Evolutionary conservation across 1,140 invertebrate species (phyloP), one percentile per base, ranked within the genome.

Genomic region (Gryllus bimaculatus): DNA sequence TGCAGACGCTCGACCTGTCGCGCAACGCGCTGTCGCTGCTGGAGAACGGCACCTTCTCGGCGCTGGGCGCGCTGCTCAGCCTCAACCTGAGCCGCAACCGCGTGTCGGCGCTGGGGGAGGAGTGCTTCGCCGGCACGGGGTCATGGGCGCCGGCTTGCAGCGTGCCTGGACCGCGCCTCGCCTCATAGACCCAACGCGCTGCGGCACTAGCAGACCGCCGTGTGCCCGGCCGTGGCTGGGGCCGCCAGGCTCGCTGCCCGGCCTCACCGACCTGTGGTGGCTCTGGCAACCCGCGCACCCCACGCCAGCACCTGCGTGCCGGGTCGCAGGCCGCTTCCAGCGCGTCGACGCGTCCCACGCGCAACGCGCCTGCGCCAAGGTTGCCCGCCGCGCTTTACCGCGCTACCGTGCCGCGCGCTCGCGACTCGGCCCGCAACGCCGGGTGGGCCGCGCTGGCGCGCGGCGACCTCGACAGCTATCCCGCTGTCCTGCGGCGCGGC

Each of bases 321-420:
- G 86, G 90, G 90, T n/a, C 93, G 91, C 47, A 47, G 47, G n/a
- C n/a, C 47, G 76, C 7, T 18, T 77, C 0, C 76, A 77, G 47
- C 92, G 92, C 75, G 91, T 96, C 20, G 95, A 96, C 84, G 93
- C 94, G 7, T 94, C 95, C 8, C 89, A 90, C 79, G 95, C 93
- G 2, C 92, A 92, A 47, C 87, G 98, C 18, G 26, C 26, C 26
- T 39, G 26, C 26, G 26, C 26, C 90, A 88, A 78, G 89, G 92
- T 95, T 82, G 92, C 98, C 26, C 95, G 96, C 3, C 92, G 92
- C 76, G 92, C 93, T 74, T 87, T n/a, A n/a, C 97, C 76, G 96
- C 92, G 92, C 75, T 91, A 96, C 20, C 94, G 96, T 84, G 93
- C 94, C 7, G 94, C 95, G 8, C 89, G 91, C 79, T 95, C 93